These are phyloP conservation scores for Azorinus chamasolen DNA, from an alignment of 2,888 invertebrate genomes.

Conservation along the genomic window DNA sequence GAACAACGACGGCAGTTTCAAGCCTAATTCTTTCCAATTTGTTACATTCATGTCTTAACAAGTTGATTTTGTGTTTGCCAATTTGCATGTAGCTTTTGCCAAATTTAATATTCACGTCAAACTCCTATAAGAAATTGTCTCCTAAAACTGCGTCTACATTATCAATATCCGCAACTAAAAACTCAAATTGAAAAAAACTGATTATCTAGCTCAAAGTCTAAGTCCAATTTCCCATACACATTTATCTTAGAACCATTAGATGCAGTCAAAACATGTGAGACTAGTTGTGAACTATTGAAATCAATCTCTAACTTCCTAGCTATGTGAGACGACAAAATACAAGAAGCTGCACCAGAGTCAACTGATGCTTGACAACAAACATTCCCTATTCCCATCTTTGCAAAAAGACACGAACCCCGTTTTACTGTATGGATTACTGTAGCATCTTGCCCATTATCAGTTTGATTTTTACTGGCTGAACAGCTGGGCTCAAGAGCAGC, in stretches of 20 bases:
- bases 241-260: slow-evolving; percentile 22
- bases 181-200: slow-evolving; percentile 21
- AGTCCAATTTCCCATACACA: slow-evolving; percentile 4
- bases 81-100: slow-evolving; percentile 22
- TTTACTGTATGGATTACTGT: background rate
- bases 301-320: too few species aligned
- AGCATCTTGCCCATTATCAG: too few species aligned
- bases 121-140: slow-evolving; percentile 42
- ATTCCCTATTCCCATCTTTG: too few species aligned
- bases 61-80: slow-evolving; percentile 22
- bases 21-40: slow-evolving; percentile 21
- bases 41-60: slow-evolving; percentile 6
- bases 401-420: too few species aligned
- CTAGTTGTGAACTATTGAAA: background rate
- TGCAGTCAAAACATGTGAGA: slow-evolving; percentile 7
- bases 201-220: slow-evolving; percentile 29
- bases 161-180: slow-evolving; percentile 39
- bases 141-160: slow-evolving; percentile 39
- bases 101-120: slow-evolving; percentile 42
- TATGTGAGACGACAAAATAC: too few species aligned
- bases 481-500: slow-evolving; percentile 38
- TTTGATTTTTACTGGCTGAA: too few species aligned
- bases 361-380: too few species aligned
- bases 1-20: slow-evolving; percentile 3
- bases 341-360: too few species aligned